Conservation (phyloP, 2,888 invertebrate species). For the Ectemnius continuus region DNA sequence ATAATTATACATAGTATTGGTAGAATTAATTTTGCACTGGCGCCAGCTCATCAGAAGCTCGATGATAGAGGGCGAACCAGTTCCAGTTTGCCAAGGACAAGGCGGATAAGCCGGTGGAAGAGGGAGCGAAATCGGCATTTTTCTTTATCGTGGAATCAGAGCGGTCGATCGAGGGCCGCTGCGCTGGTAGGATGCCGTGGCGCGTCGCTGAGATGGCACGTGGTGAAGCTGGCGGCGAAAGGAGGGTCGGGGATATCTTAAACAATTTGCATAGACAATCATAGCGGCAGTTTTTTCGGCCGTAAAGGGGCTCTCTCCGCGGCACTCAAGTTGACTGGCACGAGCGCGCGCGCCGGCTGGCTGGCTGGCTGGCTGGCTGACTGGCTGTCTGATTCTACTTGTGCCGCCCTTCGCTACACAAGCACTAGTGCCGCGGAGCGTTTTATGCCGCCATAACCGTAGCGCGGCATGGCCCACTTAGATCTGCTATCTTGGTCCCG, state of each 20-base stretch:
- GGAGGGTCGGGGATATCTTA: conserved; percentile 72
- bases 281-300: conserved; percentile 76
- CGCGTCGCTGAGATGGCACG: conserved; percentile 27
- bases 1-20: conserved; percentile 37
- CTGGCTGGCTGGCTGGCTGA: conserved; percentile 48
- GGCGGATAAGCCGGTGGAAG: background rate
- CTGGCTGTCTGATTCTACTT: conserved; percentile 53
- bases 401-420: conserved; percentile 54
- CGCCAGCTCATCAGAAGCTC: background rate
- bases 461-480: conserved; percentile 77
- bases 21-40: too few species aligned
- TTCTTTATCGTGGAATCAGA: conserved; percentile 1
- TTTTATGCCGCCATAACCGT: conserved; percentile 78
- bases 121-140: conserved; percentile 6
- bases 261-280: conserved; percentile 78
- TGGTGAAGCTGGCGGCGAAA: conserved; percentile 23
- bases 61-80: background rate
- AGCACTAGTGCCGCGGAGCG: conserved; percentile 65
- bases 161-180: conserved; percentile 20
- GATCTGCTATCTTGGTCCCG: conserved; percentile 75
- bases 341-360: conserved; percentile 47
- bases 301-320: conserved; percentile 73
- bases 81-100: background rate
- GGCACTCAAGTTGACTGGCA: conserved; percentile 67
- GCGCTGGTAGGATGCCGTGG: conserved; percentile 12